Base-by-base conservation (phyloP, 2,888 invertebrate genomes). In the Cephus spinipes region DNA sequence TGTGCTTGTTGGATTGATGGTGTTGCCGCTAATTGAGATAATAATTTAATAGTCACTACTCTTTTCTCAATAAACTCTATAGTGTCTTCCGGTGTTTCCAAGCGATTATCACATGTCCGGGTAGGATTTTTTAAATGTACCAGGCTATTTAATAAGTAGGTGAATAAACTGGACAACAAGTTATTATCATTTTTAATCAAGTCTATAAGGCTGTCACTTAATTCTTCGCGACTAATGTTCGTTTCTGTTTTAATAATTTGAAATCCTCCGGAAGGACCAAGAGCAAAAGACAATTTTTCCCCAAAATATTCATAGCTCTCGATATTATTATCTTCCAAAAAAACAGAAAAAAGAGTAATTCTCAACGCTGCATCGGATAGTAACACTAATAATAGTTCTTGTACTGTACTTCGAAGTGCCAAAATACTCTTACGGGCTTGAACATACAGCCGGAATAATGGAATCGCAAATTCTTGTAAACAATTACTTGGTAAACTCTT, bases 141-240 rank as follows among this genome's bases (percentile, higher is more conserved):
- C 32, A 93, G 81, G 76, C 89, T 90, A 77, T 89, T 89, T 40
- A 93, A 84, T 30, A 93, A 86, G 84, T 92, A 93, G 34, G 87
- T 87, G 79, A 93, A 93, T 76, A 93, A 86, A 68, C 81, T 82
- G 15, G 86, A 86, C n/a, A 88, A 85, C 15, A 92, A 77, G 55
- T 77, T 33, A 36, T 83, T 83, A 75, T 91, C 87, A 40, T 82
- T 84, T 74, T 87, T 84, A 30, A 92, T 82, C 74, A 93, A 82
- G 75, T 91, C 85, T 68, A 89, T 86, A 31, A 93, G 78, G 76
- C 85, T 86, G 74, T 92, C 91, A 1, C 88, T 88, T 69, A 89
- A 83, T 81, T 89, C 87, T 74, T 89, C 87, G 68, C 88, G 78
- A 68, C 84, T 87, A 32, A 85, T 79, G 33, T 88, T 80, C 69